These are phyloP conservation scores for Lamprologus tigripictilis DNA, from an alignment of 2,113 vertebrate species.

Conservation along the genomic window DNA sequence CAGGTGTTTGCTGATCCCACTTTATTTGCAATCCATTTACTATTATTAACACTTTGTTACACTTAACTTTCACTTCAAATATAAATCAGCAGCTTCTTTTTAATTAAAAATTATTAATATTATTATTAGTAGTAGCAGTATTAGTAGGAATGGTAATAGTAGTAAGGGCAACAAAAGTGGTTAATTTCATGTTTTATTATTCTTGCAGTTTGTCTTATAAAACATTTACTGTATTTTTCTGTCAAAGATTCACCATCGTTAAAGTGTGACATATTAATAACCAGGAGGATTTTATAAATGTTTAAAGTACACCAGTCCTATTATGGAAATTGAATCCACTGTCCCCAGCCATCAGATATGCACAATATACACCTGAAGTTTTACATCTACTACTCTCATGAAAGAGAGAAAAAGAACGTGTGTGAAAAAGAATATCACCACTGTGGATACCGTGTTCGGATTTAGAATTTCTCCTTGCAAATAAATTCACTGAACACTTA, in stretches of 20 bases:
- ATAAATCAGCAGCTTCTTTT: background rate
- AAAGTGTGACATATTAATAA: background rate
- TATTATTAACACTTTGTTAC: background rate
- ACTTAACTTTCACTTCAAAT: background rate
- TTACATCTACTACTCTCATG: rapidly evolving
- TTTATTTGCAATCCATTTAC: background rate
- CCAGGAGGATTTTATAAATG: background rate
- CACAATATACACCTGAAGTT: background rate
- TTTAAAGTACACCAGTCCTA: background rate
- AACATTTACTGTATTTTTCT: background rate
- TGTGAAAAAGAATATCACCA: background rate
- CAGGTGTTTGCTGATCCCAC: background rate
- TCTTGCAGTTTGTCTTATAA: rapidly evolving
- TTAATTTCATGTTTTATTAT: background rate
- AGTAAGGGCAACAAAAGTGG: background rate
- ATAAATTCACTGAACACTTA: background rate
- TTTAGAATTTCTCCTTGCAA: background rate
- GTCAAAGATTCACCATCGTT: rapidly evolving
- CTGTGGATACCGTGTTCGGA: background rate
- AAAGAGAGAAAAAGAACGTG: background rate
- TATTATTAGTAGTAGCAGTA: rapidly evolving
- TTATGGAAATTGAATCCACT: background rate
- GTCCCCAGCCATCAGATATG: background rate
- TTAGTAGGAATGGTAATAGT: background rate
- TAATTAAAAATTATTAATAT: background rate